Evolutionary conservation across 2,797 vertebrate species (phyloP).

Genomic region (Molossus alvarezi): DNA sequence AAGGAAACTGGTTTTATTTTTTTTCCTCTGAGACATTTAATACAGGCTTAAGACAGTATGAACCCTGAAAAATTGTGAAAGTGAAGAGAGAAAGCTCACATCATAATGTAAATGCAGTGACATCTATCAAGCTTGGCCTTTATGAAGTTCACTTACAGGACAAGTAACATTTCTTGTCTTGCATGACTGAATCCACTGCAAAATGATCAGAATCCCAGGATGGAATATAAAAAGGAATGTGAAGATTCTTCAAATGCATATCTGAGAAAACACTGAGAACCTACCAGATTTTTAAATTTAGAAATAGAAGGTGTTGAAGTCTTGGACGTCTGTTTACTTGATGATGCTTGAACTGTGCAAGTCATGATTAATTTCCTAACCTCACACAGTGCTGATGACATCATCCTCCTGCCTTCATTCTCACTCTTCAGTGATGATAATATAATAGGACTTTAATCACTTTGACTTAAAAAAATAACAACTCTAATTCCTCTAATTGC

Average conservation of each 20-base stretch:
- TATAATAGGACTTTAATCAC: slow-evolving; percentile 67
- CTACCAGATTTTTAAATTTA: not conserved
- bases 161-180: not conserved
- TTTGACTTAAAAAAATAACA: slow-evolving; percentile 60
- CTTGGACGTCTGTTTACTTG: slow-evolving; percentile 65
- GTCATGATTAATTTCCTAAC: slow-evolving; percentile 69
- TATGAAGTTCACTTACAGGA: not conserved
- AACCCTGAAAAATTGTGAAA: not conserved
- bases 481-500: slow-evolving; percentile 39
- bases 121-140: not conserved
- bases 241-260: not conserved
- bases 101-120: not conserved
- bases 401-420: slow-evolving; percentile 60
- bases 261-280: not conserved
- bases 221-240: not conserved
- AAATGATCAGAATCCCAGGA: not conserved
- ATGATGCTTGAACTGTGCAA: slow-evolving; percentile 53
- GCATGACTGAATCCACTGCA: not conserved
- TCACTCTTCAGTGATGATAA: slow-evolving; percentile 63
- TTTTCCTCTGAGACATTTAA: not conserved
- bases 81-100: not conserved
- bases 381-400: slow-evolving; percentile 72
- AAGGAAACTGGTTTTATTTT: not conserved
- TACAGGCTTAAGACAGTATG: not conserved
- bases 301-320: slow-evolving; percentile 63